Conservation (phyloP, 1,140 invertebrate genomes). For the Drosophila subobscura region DNA sequence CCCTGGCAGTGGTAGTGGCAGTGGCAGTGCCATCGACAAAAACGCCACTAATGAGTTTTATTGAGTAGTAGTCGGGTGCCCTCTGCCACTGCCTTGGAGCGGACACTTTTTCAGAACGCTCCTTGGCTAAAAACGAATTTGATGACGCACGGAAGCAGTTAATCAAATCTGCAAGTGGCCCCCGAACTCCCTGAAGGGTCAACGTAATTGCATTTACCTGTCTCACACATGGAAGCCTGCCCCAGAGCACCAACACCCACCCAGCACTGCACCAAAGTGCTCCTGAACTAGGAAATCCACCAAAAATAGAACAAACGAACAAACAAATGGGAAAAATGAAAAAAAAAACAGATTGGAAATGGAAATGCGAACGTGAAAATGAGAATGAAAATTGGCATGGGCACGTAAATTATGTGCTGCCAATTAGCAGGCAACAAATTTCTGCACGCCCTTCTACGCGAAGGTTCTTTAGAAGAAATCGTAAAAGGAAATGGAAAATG, state of each 20-base stretch:
- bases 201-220: slow-evolving; percentile 67
- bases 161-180: slow-evolving; percentile 77
- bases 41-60: slow-evolving; percentile 82
- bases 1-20: slow-evolving; percentile 10
- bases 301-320: slow-evolving; percentile 49
- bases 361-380: slow-evolving; percentile 48
- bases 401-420: slow-evolving; percentile 80
- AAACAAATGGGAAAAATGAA: slow-evolving; percentile 18
- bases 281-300: background rate
- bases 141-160: slow-evolving; percentile 81
- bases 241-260: background rate
- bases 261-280: background rate
- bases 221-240: slow-evolving; percentile 29
- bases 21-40: slow-evolving; percentile 49
- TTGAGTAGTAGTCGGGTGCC: slow-evolving; percentile 62
- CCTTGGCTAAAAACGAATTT: slow-evolving; percentile 63
- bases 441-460: slow-evolving; percentile 57
- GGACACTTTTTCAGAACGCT: slow-evolving; percentile 1
- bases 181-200: slow-evolving; percentile 37
- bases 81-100: slow-evolving; percentile 12
- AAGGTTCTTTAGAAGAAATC: slow-evolving; percentile 10
- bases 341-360: slow-evolving; percentile 34
- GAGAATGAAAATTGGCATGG: slow-evolving; percentile 76
- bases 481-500: slow-evolving; percentile 58
- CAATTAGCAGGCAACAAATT: slow-evolving; percentile 73